Conservation (phyloP, 2,113 vertebrate genomes). For the Dolichallabes microphthalmus region DNA sequence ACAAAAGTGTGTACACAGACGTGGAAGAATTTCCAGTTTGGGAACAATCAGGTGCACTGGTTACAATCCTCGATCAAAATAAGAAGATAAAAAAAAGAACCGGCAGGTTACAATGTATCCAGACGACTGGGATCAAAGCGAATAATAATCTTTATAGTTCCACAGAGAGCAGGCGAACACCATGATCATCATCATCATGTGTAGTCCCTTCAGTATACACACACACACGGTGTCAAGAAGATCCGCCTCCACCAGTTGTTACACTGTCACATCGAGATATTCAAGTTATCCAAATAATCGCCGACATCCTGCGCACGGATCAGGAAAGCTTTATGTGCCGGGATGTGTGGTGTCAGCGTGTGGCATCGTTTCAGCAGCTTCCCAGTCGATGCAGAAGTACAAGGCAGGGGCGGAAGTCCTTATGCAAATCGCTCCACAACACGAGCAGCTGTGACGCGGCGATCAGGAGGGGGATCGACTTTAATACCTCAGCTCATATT, state of each 20-base stretch:
- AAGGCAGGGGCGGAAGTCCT: conserved; percentile 69
- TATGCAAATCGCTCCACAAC: conserved; percentile 67
- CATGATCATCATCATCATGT: background rate
- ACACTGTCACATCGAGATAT: conserved; percentile 63
- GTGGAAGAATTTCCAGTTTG: conserved; percentile 22
- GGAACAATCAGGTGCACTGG: background rate
- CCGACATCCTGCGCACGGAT: conserved; percentile 17
- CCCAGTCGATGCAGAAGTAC: conserved; percentile 63
- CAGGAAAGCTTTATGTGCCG: conserved; percentile 37
- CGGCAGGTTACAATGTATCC: conserved; percentile 4
- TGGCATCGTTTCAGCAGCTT: conserved; percentile 58
- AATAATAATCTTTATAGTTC: conserved; percentile 64
- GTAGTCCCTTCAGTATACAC: conserved; percentile 61
- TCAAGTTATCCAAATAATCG: conserved; percentile 18
- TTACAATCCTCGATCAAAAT: background rate
- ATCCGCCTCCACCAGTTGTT: conserved; percentile 63
- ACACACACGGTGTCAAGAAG: conserved; percentile 33
- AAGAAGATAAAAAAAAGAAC: conserved; percentile 47
- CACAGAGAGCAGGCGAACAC: conserved; percentile 66
- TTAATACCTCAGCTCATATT: background rate
- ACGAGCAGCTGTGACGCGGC: background rate
- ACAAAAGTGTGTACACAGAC: conserved; percentile 34
- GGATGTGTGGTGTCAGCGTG: conserved; percentile 39
- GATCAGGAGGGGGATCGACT: background rate
- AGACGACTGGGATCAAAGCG: conserved; percentile 43